Conservation (phyloP, 2,113 vertebrate genomes). For the Caranx melampygus region DNA sequence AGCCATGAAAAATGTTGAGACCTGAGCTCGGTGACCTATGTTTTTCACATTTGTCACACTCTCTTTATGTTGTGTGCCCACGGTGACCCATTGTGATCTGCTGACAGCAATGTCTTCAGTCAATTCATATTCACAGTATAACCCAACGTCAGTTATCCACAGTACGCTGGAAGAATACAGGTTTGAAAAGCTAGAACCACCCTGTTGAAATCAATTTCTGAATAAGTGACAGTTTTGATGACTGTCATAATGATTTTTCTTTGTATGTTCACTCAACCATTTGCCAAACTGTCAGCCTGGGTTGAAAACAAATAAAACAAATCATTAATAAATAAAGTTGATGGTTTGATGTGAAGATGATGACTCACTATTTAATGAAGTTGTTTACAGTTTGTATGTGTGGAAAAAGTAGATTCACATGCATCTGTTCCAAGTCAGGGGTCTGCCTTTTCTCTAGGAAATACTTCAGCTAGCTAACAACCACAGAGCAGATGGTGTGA, state of each 20-base stretch:
- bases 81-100: conserved; percentile 11
- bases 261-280: not conserved
- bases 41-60: conserved; percentile 27
- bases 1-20: conserved; percentile 42
- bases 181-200: not conserved
- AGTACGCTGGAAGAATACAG: not conserved
- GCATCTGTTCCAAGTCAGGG: conserved; percentile 10
- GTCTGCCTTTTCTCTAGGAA: not conserved
- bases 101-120: not conserved
- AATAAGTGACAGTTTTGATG: not conserved
- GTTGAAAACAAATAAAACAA: not conserved
- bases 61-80: conserved; percentile 30
- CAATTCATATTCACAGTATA: conserved; percentile 3
- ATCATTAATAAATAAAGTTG: not conserved
- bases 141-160: conserved; percentile 2
- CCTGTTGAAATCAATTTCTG: not conserved
- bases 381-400: not conserved
- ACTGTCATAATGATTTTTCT: not conserved
- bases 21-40: conserved; percentile 23
- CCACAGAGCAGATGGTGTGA: conserved; percentile 31
- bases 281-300: not conserved
- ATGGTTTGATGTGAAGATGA: not conserved
- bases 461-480: conserved; percentile 4
- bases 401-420: not conserved
- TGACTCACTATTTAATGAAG: not conserved